phyloP scores from a whole-genome alignment of 2,797 vertebrate genomes.

The Dermochelys coriacea region DNA sequence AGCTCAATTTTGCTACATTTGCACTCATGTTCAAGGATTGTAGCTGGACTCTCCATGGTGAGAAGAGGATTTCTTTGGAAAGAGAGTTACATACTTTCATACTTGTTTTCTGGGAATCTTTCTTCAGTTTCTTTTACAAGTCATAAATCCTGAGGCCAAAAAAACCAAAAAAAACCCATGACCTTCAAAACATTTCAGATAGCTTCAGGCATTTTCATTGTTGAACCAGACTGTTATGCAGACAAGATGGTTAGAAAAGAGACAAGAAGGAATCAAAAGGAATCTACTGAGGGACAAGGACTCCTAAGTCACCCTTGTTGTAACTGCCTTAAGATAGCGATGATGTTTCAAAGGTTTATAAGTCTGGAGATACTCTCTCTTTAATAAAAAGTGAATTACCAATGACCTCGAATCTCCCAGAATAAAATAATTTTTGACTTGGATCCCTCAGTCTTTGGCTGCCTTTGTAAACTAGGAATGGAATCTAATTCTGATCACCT shows the following conservation, averaged over 20 bases:
- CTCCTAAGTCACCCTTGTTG: not conserved
- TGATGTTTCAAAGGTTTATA: not conserved
- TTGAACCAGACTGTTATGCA: not conserved
- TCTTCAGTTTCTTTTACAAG: no score
- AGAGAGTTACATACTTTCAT: not conserved
- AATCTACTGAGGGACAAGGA: not conserved
- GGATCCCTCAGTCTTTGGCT: not conserved
- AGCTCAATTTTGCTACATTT: not conserved
- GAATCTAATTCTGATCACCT: not conserved
- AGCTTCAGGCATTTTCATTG: not conserved
- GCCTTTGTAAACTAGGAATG: not conserved
- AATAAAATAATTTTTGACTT: not conserved
- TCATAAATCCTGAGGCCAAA: conserved; percentile 5
- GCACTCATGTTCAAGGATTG: not conserved
- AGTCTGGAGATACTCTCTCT: no score
- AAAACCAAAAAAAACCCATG: conserved; percentile 4
- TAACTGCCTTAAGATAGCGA: not conserved
- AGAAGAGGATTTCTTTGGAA: not conserved
- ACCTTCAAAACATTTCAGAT: not conserved
- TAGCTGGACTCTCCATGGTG: not conserved
- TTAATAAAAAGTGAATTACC: no score
- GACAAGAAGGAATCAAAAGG: not conserved
- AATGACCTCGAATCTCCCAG: not conserved
- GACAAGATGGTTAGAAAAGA: not conserved
- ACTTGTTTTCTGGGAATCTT: no score